Conservation (phyloP, 2,113 vertebrate species). For the Indri indri region DNA sequence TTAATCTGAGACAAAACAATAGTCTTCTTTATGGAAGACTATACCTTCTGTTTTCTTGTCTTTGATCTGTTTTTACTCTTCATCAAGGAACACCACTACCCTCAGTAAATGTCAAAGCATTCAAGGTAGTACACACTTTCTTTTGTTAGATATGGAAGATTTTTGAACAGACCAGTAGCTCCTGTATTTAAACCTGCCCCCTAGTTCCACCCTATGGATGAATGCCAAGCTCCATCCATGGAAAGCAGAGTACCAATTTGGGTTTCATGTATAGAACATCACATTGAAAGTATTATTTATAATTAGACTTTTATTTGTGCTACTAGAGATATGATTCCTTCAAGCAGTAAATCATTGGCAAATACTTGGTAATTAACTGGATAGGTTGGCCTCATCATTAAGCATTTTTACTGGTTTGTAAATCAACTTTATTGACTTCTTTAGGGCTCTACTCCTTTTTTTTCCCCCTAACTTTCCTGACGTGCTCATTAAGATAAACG, state of each 20-base stretch:
- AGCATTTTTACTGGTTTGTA: slow-evolving; percentile 39
- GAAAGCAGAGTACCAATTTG: background rate
- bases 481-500: background rate
- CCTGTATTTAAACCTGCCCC: background rate
- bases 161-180: background rate
- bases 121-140: background rate
- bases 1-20: background rate
- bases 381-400: slow-evolving; percentile 43
- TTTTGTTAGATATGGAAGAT: background rate
- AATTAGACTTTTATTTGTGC: slow-evolving; percentile 57
- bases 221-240: background rate
- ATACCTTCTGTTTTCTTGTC: background rate
- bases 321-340: background rate
- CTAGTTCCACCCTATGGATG: background rate
- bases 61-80: background rate
- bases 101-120: background rate
- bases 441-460: background rate
- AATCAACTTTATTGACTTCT: slow-evolving; percentile 48
- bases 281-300: slow-evolving; percentile 31
- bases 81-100: fast-evolving
- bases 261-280: background rate
- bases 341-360: slow-evolving; percentile 47
- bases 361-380: slow-evolving; percentile 56
- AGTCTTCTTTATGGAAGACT: background rate
- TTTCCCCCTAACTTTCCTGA: background rate